phyloP scores from a whole-genome alignment of 2,888 invertebrate species.

The Agrochola macilenta region DNA sequence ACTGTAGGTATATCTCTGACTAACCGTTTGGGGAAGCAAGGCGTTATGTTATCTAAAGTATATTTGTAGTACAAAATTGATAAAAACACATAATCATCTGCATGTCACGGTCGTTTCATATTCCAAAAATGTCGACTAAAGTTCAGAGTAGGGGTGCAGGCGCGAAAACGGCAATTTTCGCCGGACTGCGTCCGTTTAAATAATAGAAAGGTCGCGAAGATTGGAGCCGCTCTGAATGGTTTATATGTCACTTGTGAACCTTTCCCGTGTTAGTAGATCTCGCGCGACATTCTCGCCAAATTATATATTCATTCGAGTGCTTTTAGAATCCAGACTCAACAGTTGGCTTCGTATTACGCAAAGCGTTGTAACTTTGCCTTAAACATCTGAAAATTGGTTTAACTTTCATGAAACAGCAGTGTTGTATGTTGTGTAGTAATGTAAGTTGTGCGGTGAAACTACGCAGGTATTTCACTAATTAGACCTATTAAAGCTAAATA shows the following conservation, averaged over 20 bases:
- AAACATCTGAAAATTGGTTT: slow-evolving; percentile 35
- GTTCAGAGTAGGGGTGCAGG: slow-evolving; percentile 74
- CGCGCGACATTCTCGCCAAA: slow-evolving; percentile 82
- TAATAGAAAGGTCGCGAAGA: slow-evolving; percentile 89
- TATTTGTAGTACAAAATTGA: not conserved
- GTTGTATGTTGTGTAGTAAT: slow-evolving; percentile 20
- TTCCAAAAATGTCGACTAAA: slow-evolving; percentile 42
- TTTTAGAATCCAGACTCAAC: slow-evolving; percentile 77
- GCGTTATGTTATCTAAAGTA: not conserved
- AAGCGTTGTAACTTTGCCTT: slow-evolving; percentile 45
- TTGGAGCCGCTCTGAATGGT: slow-evolving; percentile 88
- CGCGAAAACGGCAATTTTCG: slow-evolving; percentile 83
- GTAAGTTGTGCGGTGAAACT: slow-evolving; percentile 19
- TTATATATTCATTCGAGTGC: slow-evolving; percentile 87
- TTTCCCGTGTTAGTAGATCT: slow-evolving; percentile 83
- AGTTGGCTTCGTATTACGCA: slow-evolving; percentile 71
- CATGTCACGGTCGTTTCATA: not conserved
- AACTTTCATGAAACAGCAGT: slow-evolving; percentile 10
- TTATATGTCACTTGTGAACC: slow-evolving; percentile 89
- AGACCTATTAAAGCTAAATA: slow-evolving; percentile 53
- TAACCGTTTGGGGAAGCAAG: too few species aligned
- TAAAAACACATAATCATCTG: slow-evolving; percentile 6
- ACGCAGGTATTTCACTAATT: slow-evolving; percentile 56
- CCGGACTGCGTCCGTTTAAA: slow-evolving; percentile 86
- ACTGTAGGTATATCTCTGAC: too few species aligned